A percentile compares a stretch with the other conserved stretches of the same genome.
These are phyloP conservation scores for Drosophila tristis DNA, from an alignment of 1,140 invertebrate genomes.

Conservation along the genomic window DNA sequence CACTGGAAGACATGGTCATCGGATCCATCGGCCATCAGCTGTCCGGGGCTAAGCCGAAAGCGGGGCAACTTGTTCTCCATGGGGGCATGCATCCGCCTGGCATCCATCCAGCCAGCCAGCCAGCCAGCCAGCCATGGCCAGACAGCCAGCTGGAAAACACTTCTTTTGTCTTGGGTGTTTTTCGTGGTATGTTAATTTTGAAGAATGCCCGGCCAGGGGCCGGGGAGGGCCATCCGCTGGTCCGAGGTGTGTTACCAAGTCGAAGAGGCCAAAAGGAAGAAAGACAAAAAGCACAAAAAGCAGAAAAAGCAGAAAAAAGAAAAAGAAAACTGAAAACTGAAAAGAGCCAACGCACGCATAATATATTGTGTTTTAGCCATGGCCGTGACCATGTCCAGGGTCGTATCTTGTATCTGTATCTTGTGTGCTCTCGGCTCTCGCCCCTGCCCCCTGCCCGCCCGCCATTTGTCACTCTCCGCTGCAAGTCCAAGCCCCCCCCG, in stretches of 20 bases:
- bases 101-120: constrained; percentile 15
- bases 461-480: constrained; percentile 20
- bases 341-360: constrained; percentile 49
- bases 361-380: constrained; percentile 65
- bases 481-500: constrained; percentile 3
- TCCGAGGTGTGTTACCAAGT: constrained; percentile 43
- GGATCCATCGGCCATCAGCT: constrained; percentile 34
- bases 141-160: constrained; percentile 10
- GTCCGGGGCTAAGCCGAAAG: no score
- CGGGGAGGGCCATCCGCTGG: no score
- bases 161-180: constrained; percentile 47
- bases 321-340: constrained; percentile 3
- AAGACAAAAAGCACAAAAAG: background rate
- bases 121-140: constrained; percentile 22
- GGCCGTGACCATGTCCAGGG: constrained; percentile 76
- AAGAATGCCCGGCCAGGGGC: constrained; percentile 43
- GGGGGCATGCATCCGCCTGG: constrained; percentile 21
- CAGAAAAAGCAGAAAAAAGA: constrained; percentile 16
- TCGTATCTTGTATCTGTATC: constrained; percentile 70
- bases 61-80: constrained; percentile 25
- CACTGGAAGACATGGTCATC: constrained; percentile 21
- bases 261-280: constrained; percentile 24
- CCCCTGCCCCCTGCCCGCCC: background rate
- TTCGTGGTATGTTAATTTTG: constrained; percentile 72
- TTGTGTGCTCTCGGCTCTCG: constrained; percentile 15